phyloP scores from a whole-genome alignment of 2,797 vertebrate species.

The Denticeps clupeoides region DNA sequence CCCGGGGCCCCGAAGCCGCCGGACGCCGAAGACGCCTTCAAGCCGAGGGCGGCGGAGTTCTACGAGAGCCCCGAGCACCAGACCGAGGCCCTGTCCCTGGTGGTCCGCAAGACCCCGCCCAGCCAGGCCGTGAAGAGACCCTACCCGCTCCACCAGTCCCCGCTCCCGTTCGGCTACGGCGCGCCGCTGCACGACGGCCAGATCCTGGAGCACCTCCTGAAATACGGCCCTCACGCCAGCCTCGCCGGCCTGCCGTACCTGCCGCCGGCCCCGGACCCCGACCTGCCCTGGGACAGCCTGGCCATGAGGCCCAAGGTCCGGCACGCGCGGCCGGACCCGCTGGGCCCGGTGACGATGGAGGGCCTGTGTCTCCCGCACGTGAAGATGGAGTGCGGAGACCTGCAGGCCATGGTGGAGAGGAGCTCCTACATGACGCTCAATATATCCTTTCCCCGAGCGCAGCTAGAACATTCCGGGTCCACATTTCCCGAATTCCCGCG shows the following conservation, averaged over 20 bases:
- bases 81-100: constrained; percentile 54
- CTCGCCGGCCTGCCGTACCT: constrained; percentile 50
- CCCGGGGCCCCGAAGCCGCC: constrained; percentile 36
- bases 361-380: constrained; percentile 58
- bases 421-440: constrained; percentile 65
- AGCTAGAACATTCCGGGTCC: neutral
- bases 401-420: constrained; percentile 53
- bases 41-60: constrained; percentile 46
- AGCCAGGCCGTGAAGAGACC: constrained; percentile 56
- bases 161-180: constrained; percentile 54
- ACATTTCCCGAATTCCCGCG: neutral
- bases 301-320: constrained; percentile 64
- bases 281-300: constrained; percentile 62
- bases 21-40: constrained; percentile 41
- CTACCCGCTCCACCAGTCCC: constrained; percentile 48
- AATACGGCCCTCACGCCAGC: constrained; percentile 50
- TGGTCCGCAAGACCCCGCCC: constrained; percentile 51
- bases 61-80: constrained; percentile 55
- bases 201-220: constrained; percentile 70
- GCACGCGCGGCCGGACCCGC: constrained; percentile 46
- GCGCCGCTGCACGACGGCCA: constrained; percentile 62
- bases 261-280: constrained; percentile 48
- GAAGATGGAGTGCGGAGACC: constrained; percentile 63
- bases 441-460: constrained; percentile 76
- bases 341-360: constrained; percentile 49